Evolutionary conservation across 2,888 invertebrate species (phyloP).

Genomic region (Helobdella robusta): DNA sequence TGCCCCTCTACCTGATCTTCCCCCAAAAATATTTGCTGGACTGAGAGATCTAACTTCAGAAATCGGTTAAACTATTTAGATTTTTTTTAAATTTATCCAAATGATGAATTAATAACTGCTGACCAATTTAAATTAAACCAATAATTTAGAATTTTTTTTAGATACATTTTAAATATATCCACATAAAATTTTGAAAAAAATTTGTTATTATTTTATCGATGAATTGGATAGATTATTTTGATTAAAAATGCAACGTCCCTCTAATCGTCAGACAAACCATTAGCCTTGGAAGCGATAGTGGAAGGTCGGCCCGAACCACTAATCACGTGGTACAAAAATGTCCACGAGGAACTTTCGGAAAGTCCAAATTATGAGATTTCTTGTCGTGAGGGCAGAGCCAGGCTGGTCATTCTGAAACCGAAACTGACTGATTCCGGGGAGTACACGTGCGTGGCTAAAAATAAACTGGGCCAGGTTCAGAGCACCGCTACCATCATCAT

Average conservation of each 20-base stretch:
- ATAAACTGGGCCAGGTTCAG: slow-evolving; percentile 66
- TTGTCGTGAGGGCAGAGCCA: slow-evolving; percentile 56
- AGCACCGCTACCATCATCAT: slow-evolving; percentile 69
- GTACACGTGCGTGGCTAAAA: slow-evolving; percentile 68
- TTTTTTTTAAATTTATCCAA: neutral
- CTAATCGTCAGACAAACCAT: slow-evolving; percentile 1
- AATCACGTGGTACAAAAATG: slow-evolving; percentile 74
- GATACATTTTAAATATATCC: too few species aligned
- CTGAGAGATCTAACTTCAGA: slow-evolving; percentile 75
- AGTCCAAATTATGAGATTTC: slow-evolving; percentile 51
- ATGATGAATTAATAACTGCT: too few species aligned
- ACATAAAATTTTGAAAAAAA: too few species aligned
- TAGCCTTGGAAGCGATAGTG: slow-evolving; percentile 53
- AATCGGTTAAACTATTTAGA: slow-evolving; percentile 61
- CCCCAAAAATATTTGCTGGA: slow-evolving; percentile 54
- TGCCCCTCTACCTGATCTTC: slow-evolving; percentile 39
- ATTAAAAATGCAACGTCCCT: too few species aligned
- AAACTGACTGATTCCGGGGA: slow-evolving; percentile 63
- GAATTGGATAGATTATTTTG: too few species aligned
- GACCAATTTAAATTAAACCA: too few species aligned
- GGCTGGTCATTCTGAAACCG: slow-evolving; percentile 57
- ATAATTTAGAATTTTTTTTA: too few species aligned
- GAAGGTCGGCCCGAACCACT: slow-evolving; percentile 72
- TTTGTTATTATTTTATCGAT: too few species aligned
- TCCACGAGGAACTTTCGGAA: slow-evolving; percentile 58